Base-by-base conservation (phyloP, 2,113 vertebrate species). In the Ceuthmochares aereus region DNA sequence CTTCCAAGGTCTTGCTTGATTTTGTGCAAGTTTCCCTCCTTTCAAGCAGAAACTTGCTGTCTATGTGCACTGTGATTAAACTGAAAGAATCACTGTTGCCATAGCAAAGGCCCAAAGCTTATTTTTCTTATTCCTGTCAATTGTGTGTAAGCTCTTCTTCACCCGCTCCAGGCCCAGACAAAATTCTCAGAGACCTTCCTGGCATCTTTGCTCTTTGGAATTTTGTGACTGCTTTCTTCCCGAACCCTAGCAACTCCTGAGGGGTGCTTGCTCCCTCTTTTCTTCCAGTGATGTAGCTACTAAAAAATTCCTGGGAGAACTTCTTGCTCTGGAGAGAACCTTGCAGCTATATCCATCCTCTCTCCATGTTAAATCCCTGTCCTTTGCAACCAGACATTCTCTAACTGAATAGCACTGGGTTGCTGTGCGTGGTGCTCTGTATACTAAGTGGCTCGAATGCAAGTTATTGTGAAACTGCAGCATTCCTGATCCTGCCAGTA, bases 401-500 rank as follows among this genome's bases (percentile, higher is more conserved):
- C 27, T 75, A 37, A 40, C 19, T 86, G 59, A 93, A 70, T 77
- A 58, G 87, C 68, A 20, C 23, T 4, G 52, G 23, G 34, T 0
- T 80, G 68, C 75, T 84, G 63, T 42, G 87, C 1, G 5, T 42
- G 60, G 49, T 40, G 87, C 72, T 84, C 56, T 93, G 90, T 88
- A 4, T 95, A 86, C 80, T 69, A 93, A 94, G 85, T 96, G 92
- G 64, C 40, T 94, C 30, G 59, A 84, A 55, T 56, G 68, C 21
- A 19, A 91, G 85, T 68, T 81, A 19, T 68, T 94, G 87, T 95
- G 79, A 87, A 96, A 96, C 25, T 72, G 79, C 40, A 40, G 73
- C 68, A 18, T 70, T 93, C 63, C 85, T 75, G 63, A 45, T 78
- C 72, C 83, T 84, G 86, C 69, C 63, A 45, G 34, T 63, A 82